Base-by-base conservation (phyloP, 2,888 invertebrate genomes). In the Scotopteryx bipunctaria region DNA sequence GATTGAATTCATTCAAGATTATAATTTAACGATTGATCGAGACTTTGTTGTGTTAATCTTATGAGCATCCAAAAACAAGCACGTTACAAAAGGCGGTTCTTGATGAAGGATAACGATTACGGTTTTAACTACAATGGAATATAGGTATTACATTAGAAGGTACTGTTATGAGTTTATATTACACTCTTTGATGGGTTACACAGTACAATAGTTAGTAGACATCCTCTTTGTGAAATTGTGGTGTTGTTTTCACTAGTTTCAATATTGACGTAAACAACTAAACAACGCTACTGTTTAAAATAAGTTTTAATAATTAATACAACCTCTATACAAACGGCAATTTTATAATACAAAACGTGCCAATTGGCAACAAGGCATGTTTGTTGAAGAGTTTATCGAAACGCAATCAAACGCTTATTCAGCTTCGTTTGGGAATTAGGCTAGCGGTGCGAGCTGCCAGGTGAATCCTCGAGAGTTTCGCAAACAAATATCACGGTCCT, bases 401-500 rank as follows among this genome's bases (percentile, higher is more conserved):
- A 69, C 68, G 74, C 74, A 75, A 78, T 79, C 76, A 71, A 81
- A 78, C 74, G 79, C 76, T 83, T 81, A 81, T 78, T 79, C 79
- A 82, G 81, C 72, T 72, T 77, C 79, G 69, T 78, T 80, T 72
- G 73, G 67, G 76, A 85, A 84, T 83, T 80, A 83, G 80, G 75
- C 71, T 72, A 55, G 54, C 56, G 59, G 51, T 45, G 56, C 67
- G 64, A 70, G 71, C 68, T 73, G 64, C 69, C 68, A 68, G 65
- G 65, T 71, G 74, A 70, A 71, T 77, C 72, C 76, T 74, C 66
- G 79, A 83, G 83, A 79, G 83, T 73, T 81, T 76, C 67, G 80
- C 77, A 86, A 86, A 86, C 86, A 86, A 85, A 85, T 81, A 80
- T 76, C 62, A 70, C 77, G 75, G 76, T 71, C 69, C 74, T 77